These are phyloP conservation scores for Pogonus chalceus DNA, from an alignment of 1,140 invertebrate species.

Conservation along the genomic window DNA sequence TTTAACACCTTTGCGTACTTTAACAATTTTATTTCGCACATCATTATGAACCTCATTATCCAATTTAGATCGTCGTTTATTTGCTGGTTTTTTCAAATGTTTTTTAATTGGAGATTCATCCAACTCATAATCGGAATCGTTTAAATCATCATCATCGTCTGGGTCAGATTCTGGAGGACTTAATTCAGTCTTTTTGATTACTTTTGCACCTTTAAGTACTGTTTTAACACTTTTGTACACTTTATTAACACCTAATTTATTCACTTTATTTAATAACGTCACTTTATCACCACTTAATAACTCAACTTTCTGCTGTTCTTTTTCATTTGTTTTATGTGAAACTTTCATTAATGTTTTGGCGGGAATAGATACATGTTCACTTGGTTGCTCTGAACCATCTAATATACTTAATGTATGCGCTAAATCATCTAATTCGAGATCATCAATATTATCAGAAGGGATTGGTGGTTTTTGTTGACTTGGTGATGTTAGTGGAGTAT, in stretches of 20 bases:
- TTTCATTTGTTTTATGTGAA: conserved; percentile 15
- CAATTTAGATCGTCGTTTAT: conserved; percentile 18
- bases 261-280: conserved; percentile 12
- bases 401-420: conserved; percentile 31
- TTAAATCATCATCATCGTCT: conserved; percentile 21
- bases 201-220: conserved; percentile 4
- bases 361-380: not conserved
- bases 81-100: conserved; percentile 16
- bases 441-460: conserved; percentile 9
- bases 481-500: conserved; percentile 49
- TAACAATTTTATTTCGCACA: conserved; percentile 15
- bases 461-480: conserved; percentile 32
- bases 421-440: conserved; percentile 22
- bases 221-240: not conserved
- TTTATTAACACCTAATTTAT: conserved; percentile 1
- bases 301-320: conserved; percentile 12
- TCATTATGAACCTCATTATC: conserved; percentile 30
- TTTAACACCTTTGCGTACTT: conserved; percentile 11
- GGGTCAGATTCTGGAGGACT: conserved; percentile 17
- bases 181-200: conserved; percentile 13
- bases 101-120: conserved; percentile 22
- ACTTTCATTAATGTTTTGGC: conserved; percentile 12
- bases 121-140: conserved; percentile 32
- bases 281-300: conserved; percentile 9
- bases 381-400: conserved; percentile 22